phyloP scores from a whole-genome alignment of 2,888 invertebrate species.

The Amiota minor region DNA sequence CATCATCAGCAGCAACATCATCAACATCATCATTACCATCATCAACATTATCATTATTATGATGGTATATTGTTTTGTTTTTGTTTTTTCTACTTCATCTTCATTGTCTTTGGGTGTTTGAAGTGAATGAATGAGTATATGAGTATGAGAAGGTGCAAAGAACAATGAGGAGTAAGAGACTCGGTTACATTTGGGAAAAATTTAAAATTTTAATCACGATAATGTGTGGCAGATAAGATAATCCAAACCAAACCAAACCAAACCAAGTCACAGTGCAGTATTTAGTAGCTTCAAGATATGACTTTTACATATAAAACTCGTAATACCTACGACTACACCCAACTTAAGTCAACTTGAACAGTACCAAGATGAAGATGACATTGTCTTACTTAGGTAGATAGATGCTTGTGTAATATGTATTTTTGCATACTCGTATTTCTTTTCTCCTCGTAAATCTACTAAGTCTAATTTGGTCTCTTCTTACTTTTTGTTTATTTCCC shows the following conservation, averaged over 20 bases:
- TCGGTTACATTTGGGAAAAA: conserved; percentile 42
- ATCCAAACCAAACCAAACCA: neutral
- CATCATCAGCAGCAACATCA: conserved; percentile 24
- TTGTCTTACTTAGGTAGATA: no score
- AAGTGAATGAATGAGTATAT: no score
- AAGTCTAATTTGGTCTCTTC: neutral
- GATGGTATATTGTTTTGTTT: no score
- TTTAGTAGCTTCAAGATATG: conserved; percentile 22
- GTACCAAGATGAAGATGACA: no score
- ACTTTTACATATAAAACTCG: conserved; percentile 19
- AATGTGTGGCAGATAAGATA: conserved; percentile 54
- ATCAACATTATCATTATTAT: neutral
- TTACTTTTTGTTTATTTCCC: neutral
- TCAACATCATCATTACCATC: neutral
- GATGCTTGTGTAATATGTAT: neutral
- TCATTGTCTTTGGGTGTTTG: no score
- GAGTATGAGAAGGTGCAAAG: no score
- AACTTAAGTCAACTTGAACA: no score
- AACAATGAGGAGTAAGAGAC: neutral
- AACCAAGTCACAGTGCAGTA: conserved; percentile 11
- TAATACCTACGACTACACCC: neutral
- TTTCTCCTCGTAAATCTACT: neutral
- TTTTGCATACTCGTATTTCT: neutral
- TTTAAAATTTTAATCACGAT: conserved; percentile 65
- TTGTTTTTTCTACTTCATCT: no score